These are phyloP conservation scores for Lepidochitona cinerea DNA, from an alignment of 2,888 invertebrate species.

Conservation along the genomic window DNA sequence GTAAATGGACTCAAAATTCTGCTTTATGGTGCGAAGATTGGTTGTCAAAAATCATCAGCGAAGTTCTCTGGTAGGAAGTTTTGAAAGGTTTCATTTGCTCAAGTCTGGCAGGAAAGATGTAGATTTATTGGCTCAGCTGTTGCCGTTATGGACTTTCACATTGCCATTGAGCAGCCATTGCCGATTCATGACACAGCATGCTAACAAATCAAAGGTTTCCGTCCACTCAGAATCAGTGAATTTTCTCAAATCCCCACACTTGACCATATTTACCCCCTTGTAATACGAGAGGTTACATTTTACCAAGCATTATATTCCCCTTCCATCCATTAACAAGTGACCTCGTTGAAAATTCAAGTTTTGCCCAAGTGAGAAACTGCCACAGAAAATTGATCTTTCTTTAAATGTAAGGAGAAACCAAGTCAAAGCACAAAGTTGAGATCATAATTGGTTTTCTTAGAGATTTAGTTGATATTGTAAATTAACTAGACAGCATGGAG, in stretches of 20 bases:
- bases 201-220: constrained; percentile 1
- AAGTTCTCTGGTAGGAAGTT: neutral
- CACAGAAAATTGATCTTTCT: too few relatives aligned
- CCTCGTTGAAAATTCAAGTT: too few relatives aligned
- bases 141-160: constrained; percentile 2
- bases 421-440: too few relatives aligned
- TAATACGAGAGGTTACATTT: too few relatives aligned
- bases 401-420: too few relatives aligned
- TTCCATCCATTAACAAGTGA: too few relatives aligned
- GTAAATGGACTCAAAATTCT: neutral
- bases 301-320: too few relatives aligned
- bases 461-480: too few relatives aligned
- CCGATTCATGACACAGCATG: neutral
- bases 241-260: neutral
- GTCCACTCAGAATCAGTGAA: neutral
- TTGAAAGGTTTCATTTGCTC: constrained; percentile 3
- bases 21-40: constrained; percentile 1
- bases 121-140: constrained; percentile 1
- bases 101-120: neutral
- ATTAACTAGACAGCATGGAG: too few relatives aligned
- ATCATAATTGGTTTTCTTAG: too few relatives aligned
- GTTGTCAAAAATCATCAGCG: neutral
- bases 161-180: neutral
- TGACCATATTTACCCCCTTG: neutral
- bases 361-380: too few relatives aligned